A percentile compares a stretch with the other conserved stretches of the same genome.
These are phyloP conservation scores for Gracilinanus agilis DNA, from an alignment of 2,113 vertebrate genomes.

Conservation along the genomic window DNA sequence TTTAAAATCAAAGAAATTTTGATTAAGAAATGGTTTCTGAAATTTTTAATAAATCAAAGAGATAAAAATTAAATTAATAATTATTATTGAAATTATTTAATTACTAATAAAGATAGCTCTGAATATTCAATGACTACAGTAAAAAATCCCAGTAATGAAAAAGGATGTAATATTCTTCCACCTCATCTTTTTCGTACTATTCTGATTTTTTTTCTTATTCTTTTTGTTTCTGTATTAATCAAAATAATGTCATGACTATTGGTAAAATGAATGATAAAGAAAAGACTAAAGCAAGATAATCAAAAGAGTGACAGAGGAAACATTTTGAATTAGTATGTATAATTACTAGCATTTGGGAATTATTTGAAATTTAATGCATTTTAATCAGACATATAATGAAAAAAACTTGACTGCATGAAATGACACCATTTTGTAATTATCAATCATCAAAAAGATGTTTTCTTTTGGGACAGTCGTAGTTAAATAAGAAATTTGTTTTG, in stretches of 20 bases:
- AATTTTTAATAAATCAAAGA: not conserved
- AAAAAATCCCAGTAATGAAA: conserved; percentile 27
- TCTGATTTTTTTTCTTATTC: conserved; percentile 42
- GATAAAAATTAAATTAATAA: conserved; percentile 43
- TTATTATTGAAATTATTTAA: conserved; percentile 44
- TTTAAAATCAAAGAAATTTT: conserved; percentile 54
- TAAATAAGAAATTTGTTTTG: conserved; percentile 53
- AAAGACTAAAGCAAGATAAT: not conserved
- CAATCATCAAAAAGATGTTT: not conserved
- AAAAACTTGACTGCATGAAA: not conserved
- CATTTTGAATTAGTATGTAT: not conserved
- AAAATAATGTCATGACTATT: not conserved
- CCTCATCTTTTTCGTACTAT: conserved; percentile 46
- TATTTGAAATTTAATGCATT: conserved; percentile 18
- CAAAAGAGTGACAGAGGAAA: conserved; percentile 8
- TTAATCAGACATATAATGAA: not conserved
- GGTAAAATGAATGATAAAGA: not conserved
- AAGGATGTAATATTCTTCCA: conserved; percentile 44
- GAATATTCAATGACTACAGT: conserved; percentile 58
- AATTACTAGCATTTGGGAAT: not conserved
- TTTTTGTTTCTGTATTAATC: not conserved
- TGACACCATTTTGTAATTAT: not conserved
- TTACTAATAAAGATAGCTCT: conserved; percentile 54
- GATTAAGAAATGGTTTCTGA: conserved; percentile 56
- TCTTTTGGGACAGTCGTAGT: not conserved